A percentile compares a stretch with the other conserved stretches of the same genome.
Conservation (phyloP, 2,113 vertebrate species). For the Hyperopisus bebe region DNA sequence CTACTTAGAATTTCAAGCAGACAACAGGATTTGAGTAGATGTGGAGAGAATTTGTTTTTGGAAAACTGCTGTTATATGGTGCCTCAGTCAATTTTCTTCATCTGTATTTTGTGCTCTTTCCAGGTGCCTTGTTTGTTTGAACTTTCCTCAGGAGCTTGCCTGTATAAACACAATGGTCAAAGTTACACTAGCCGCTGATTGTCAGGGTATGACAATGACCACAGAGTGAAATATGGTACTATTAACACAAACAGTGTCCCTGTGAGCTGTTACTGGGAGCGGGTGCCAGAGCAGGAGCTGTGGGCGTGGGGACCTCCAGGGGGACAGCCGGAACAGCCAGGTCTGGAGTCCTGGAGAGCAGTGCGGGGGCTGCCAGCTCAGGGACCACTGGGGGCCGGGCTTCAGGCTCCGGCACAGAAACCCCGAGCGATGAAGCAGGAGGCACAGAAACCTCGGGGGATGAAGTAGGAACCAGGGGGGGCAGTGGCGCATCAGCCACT, state of each 20-base stretch:
- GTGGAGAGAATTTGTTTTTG: background rate
- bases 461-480: too few species aligned
- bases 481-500: too few species aligned
- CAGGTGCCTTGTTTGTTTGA: background rate
- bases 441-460: too few species aligned
- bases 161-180: background rate
- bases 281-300: too few species aligned
- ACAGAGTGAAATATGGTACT: background rate
- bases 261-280: too few species aligned
- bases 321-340: too few species aligned
- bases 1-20: slow-evolving; percentile 47
- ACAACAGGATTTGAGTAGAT: slow-evolving; percentile 20
- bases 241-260: background rate
- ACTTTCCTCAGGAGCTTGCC: background rate
- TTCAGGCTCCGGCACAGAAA: too few species aligned
- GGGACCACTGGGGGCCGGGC: too few species aligned
- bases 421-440: too few species aligned
- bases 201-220: background rate
- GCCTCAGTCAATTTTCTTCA: background rate
- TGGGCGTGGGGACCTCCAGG: too few species aligned
- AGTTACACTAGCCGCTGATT: background rate
- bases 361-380: too few species aligned
- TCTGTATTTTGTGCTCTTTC: background rate
- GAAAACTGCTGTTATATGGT: background rate
- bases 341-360: too few species aligned